A percentile compares a stretch with the other conserved stretches of the same genome.
Evolutionary conservation across 2,113 vertebrate genomes (phyloP).

Genomic region (Dipodomys stephensi): DNA sequence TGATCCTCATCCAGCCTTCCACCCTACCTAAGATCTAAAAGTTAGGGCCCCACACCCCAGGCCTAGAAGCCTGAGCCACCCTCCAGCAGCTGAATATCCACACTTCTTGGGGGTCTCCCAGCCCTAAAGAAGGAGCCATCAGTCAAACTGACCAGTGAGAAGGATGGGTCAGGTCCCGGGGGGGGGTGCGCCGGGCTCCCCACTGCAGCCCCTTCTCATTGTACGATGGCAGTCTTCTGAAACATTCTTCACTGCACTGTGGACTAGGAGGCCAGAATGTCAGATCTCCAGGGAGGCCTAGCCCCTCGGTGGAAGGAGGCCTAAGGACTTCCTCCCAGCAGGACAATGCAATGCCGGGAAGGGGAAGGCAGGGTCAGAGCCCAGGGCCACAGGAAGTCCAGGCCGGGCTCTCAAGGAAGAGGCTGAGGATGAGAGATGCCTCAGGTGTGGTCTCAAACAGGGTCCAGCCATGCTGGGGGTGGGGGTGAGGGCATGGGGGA

Average conservation of each 20-base stretch:
- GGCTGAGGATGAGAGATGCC: not conserved
- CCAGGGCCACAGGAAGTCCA: not conserved
- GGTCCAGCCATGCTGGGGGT: not conserved
- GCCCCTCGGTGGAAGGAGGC: not conserved
- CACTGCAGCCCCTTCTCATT: not conserved
- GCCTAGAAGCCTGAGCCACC: conserved; percentile 68
- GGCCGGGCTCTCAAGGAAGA: not conserved
- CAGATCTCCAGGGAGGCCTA: not conserved
- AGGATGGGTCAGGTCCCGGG: not conserved
- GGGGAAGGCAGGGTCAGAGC: not conserved
- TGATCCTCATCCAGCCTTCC: not conserved
- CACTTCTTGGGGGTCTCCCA: conserved; percentile 72
- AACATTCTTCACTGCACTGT: not conserved
- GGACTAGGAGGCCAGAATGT: not conserved
- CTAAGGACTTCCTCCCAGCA: not conserved
- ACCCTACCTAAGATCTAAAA: not conserved
- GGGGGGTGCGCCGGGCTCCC: no score
- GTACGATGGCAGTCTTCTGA: not conserved
- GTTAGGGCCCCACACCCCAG: not conserved
- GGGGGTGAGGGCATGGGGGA: not conserved
- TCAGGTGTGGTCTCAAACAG: not conserved
- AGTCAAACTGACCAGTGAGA: not conserved
- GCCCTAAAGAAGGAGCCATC: not conserved
- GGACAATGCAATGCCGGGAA: conserved; percentile 7
- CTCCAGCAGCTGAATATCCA: conserved; percentile 89